Base-by-base conservation (phyloP, 2,113 vertebrate species). In the Cephalopterus ornatus region DNA sequence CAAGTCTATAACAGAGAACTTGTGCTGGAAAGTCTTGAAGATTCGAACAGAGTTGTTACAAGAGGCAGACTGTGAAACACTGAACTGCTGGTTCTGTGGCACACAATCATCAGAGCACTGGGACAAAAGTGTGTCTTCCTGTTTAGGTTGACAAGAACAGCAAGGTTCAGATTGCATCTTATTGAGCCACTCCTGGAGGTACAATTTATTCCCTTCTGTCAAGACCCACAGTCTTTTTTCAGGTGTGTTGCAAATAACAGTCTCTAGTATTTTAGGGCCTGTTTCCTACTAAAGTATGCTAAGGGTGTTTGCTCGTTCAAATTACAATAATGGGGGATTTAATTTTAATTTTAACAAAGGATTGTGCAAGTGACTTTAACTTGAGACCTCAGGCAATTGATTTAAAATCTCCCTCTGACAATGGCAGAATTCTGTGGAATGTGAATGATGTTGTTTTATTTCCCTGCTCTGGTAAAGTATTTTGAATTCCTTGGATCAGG, bases 81-180 rank as follows among this genome's bases (percentile, higher is more conserved):
- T 30, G 72, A 80, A 58, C 27, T 84, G 23, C 39, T 83, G 89
- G 26, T 47, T 92, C 33, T 37, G 33, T 0, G 2, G 26, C 42
- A 63, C 0, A 0, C 3, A 30, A 0, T 59, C n/a, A 4, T 72
- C 58, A 73, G 8, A 87, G 2, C 21, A 7, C 55, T 47, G 46
- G 17, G 72, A 52, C 39, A 41, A 22, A 75, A 35, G 1, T 18
- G 32, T 42, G 12, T n/a, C 42, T 93, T 63, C 28, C 11, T 46
- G 17, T 32, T 79, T 22, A 70, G 85, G 65, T 33, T 27, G 7
- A 41, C 15, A 62, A 12, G n/a, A 77, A 67, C 70, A 73, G 0
- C 37, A 41, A 8, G 3, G 24, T 79, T 26, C n/a, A 52, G 70
- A 24, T 47, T 2, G 0, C 23, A 42, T 24, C 16, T 30, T 44